These are phyloP conservation scores for Chaetura pelagica DNA, from an alignment of 2,113 vertebrate genomes.

Conservation along the genomic window DNA sequence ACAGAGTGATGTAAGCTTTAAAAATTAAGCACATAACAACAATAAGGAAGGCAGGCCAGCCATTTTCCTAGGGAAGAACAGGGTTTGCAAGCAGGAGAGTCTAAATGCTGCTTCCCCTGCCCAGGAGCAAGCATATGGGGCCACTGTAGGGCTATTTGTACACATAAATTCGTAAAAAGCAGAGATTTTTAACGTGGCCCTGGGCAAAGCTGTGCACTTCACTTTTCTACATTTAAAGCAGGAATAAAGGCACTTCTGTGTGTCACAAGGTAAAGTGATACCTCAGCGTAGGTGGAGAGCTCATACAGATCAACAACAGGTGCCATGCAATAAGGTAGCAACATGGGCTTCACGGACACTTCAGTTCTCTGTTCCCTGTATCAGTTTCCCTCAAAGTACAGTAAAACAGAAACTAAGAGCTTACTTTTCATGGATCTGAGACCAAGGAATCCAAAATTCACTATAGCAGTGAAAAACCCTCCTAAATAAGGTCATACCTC, in stretches of 20 bases:
- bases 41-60: constrained; percentile 35
- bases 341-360: not conserved
- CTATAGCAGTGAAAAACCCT: not conserved
- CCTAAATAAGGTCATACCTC: not conserved
- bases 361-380: not conserved
- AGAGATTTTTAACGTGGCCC: not conserved
- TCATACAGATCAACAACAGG: not conserved
- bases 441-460: not conserved
- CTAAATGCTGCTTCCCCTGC: not conserved
- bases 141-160: not conserved
- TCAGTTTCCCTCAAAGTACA: not conserved
- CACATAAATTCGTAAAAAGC: not conserved
- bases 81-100: not conserved
- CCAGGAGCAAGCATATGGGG: fast-evolving
- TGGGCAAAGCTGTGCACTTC: not conserved
- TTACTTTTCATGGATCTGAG: not conserved
- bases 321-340: not conserved
- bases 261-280: not conserved
- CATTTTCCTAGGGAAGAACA: not conserved
- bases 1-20: constrained; percentile 20
- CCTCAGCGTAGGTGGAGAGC: not conserved
- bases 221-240: not conserved
- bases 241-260: not conserved
- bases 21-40: constrained; percentile 5
- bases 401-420: not conserved